A percentile compares a stretch with the other conserved stretches of the same genome.
Evolutionary conservation across 2,888 invertebrate species (phyloP).

Genomic region (Phania funesta): DNA sequence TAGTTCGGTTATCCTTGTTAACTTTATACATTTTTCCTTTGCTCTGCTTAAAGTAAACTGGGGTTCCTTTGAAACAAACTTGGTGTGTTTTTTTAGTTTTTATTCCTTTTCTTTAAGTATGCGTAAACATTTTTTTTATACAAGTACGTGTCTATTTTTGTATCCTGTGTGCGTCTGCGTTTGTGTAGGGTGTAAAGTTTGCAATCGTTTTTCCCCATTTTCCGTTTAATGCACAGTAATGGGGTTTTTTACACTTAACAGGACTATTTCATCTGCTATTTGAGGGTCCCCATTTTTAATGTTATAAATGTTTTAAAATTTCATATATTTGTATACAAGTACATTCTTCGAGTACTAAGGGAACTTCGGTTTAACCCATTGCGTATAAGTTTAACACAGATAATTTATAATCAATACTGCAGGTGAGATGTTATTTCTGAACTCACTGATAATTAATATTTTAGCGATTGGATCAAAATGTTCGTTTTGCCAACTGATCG

Average conservation of each 20-base stretch:
- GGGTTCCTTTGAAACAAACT: conserved; percentile 35
- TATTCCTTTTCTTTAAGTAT: conserved; percentile 1
- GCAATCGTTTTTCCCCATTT: conserved; percentile 15
- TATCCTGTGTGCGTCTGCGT: background rate
- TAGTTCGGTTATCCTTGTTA: conserved; percentile 42
- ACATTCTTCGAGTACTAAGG: background rate
- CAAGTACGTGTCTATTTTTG: no score
- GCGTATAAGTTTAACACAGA: background rate
- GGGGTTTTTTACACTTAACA: conserved; percentile 47
- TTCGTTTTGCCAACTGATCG: no score
- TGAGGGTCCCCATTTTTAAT: conserved; percentile 45
- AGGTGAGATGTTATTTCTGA: no score
- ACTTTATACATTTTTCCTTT: background rate
- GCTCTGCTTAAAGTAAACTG: conserved; percentile 27
- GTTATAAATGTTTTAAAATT: conserved; percentile 55
- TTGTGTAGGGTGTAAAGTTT: background rate
- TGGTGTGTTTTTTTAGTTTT: conserved; percentile 16
- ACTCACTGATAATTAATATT: no score
- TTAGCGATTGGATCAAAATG: no score
- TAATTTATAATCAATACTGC: no score
- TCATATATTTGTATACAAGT: conserved; percentile 24
- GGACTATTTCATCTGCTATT: conserved; percentile 49
- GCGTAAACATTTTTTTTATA: background rate
- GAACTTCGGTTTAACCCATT: conserved; percentile 12
- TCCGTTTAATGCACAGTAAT: conserved; percentile 55